These are phyloP conservation scores for Dryas iulia DNA, from an alignment of 1,140 invertebrate genomes.

Conservation along the genomic window DNA sequence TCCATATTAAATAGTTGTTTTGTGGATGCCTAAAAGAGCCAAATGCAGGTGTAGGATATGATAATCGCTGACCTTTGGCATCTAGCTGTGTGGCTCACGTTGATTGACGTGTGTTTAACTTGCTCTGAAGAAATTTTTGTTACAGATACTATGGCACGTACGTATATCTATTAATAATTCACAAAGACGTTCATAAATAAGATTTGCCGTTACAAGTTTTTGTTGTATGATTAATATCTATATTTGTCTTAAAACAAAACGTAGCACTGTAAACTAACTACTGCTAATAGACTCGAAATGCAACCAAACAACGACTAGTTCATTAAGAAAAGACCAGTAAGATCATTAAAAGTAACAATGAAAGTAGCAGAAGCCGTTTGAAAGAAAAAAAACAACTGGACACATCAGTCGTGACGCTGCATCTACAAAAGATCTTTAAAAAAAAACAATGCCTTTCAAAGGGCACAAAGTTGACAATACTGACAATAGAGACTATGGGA, in stretches of 20 bases:
- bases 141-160: neutral
- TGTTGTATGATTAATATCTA: neutral
- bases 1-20: constrained; percentile 25
- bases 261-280: neutral
- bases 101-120: constrained; percentile 74
- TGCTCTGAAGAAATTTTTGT: constrained; percentile 57
- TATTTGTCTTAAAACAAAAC: neutral
- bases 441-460: constrained; percentile 57
- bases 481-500: constrained; percentile 67
- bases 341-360: constrained; percentile 29
- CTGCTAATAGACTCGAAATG: neutral
- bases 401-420: constrained; percentile 37
- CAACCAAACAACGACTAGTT: constrained; percentile 20
- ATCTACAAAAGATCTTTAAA: constrained; percentile 41
- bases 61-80: constrained; percentile 67
- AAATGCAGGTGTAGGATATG: constrained; percentile 40
- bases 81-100: constrained; percentile 57
- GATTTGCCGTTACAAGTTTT: neutral
- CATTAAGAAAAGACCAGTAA: constrained; percentile 32
- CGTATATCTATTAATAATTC: neutral
- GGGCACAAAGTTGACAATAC: constrained; percentile 70
- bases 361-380: constrained; percentile 30
- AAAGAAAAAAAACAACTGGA: constrained; percentile 40
- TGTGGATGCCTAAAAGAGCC: constrained; percentile 23
- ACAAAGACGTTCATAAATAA: neutral